Evolutionary conservation across 2,797 vertebrate species (phyloP).

Genomic region (Sorex maritimensis): DNA sequence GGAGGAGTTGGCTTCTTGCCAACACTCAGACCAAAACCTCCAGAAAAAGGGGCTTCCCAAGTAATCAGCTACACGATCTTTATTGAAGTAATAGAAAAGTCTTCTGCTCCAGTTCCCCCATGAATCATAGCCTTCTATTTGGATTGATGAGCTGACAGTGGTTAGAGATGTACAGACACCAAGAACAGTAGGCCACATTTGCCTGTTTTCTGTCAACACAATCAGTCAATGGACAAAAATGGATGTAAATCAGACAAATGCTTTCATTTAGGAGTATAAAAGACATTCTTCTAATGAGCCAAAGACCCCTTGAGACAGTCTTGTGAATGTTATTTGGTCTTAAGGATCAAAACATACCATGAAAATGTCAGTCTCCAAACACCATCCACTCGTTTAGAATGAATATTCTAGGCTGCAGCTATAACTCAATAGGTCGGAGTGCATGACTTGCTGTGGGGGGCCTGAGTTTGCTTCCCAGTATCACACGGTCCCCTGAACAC

Average conservation of each 20-base stretch:
- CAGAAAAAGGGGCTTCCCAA: not conserved
- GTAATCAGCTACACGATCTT: not conserved
- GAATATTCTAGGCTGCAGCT: not conserved
- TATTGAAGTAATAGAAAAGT: not conserved
- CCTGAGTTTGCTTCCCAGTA: no score
- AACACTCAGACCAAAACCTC: not conserved
- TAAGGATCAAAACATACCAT: conserved; percentile 47
- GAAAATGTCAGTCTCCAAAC: not conserved
- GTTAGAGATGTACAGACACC: not conserved
- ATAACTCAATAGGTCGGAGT: not conserved
- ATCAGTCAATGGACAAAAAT: not conserved
- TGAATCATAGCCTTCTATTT: not conserved
- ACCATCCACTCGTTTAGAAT: not conserved
- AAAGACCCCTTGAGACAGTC: not conserved
- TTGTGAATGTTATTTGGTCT: conserved; percentile 26
- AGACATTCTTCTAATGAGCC: not conserved
- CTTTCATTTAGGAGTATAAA: conserved; percentile 29
- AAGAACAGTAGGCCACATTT: not conserved
- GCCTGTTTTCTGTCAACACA: not conserved
- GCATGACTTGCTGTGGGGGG: not conserved
- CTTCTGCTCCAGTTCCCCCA: not conserved
- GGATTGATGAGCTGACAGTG: not conserved
- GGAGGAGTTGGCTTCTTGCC: not conserved
- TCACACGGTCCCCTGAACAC: no score
- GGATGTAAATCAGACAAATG: not conserved